These are phyloP conservation scores for Crotophaga sulcirostris DNA, from an alignment of 2,113 vertebrate genomes.

Conservation along the genomic window DNA sequence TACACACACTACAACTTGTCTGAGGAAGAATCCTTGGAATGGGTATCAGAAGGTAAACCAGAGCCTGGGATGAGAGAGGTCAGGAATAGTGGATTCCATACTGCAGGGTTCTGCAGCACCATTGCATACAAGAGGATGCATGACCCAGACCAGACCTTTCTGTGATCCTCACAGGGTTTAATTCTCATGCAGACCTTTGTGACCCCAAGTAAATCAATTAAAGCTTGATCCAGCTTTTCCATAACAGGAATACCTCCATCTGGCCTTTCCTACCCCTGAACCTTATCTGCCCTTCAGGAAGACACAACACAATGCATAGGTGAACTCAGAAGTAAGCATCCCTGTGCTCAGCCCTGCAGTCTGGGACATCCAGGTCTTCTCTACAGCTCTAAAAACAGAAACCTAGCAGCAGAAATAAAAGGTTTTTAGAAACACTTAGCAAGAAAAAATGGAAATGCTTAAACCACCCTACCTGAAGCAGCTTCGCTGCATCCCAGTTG, in stretches of 20 bases:
- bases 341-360: fast-evolving
- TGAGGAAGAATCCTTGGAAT: not conserved
- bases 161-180: not conserved
- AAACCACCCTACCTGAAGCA: not conserved
- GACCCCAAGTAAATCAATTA: not conserved
- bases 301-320: not conserved
- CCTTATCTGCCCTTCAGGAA: not conserved
- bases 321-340: fast-evolving
- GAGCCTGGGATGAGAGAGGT: not conserved
- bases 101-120: not conserved
- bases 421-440: not conserved
- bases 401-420: not conserved
- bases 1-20: not conserved
- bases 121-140: not conserved
- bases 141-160: not conserved
- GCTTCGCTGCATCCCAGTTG: not conserved
- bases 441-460: not conserved
- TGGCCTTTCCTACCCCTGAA: not conserved
- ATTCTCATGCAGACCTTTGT: not conserved
- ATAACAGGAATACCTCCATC: not conserved
- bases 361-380: not conserved
- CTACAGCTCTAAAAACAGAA: not conserved
- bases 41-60: not conserved
- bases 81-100: fast-evolving
- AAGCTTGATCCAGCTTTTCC: not conserved